These are phyloP conservation scores for Geothlypis trichas DNA, from an alignment of 2,113 vertebrate species.

Conservation along the genomic window DNA sequence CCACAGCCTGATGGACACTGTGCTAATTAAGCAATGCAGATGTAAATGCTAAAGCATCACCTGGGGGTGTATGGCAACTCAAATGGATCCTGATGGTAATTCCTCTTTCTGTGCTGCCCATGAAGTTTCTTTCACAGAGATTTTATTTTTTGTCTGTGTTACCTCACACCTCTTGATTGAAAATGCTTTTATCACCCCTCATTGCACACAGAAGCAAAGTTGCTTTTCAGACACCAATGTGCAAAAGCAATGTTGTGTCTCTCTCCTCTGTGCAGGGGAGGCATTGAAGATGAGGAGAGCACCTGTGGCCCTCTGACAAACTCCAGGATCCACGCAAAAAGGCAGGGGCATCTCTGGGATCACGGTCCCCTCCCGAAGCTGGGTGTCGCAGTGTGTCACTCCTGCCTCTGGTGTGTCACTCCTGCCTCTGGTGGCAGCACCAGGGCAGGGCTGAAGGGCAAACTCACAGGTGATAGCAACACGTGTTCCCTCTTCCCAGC, in stretches of 20 bases:
- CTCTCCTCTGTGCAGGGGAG: background rate
- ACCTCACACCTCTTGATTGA: background rate
- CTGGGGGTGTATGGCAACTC: background rate
- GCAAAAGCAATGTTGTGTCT: background rate
- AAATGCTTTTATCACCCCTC: background rate
- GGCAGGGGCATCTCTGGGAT: background rate
- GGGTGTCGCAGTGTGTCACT: background rate
- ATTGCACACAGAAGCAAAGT: background rate
- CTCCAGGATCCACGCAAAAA: accelerated
- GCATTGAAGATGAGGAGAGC: background rate
- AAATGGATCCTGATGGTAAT: background rate
- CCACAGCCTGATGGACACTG: accelerated
- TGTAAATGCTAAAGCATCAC: background rate
- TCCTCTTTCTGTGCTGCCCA: background rate
- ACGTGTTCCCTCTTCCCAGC: background rate
- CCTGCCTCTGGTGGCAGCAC: background rate
- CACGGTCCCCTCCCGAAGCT: accelerated
- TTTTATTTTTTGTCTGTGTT: background rate
- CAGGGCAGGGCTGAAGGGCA: background rate
- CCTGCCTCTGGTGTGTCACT: background rate
- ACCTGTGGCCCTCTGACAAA: background rate
- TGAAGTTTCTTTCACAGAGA: background rate
- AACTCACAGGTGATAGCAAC: background rate
- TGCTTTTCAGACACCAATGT: background rate
- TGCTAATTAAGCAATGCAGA: background rate